phyloP scores from a whole-genome alignment of 2,113 vertebrate species.

The Xerus inauris region DNA sequence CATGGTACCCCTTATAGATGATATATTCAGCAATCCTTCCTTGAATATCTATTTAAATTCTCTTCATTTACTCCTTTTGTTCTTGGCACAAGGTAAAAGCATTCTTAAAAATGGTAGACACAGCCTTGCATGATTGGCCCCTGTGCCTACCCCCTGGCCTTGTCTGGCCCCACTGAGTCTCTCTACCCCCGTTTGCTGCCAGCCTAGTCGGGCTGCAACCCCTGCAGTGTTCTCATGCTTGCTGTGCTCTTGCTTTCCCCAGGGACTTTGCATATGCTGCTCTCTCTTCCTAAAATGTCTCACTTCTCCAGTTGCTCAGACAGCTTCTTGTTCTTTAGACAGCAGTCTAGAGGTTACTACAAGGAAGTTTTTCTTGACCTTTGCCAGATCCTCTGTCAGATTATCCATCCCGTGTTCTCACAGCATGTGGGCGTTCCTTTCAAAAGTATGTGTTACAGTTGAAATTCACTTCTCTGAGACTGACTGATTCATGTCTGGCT shows the following conservation, averaged over 20 bases:
- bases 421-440: neutral
- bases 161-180: neutral
- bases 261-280: neutral
- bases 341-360: neutral
- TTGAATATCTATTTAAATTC: neutral
- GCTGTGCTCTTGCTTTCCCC: neutral
- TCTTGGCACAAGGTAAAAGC: neutral
- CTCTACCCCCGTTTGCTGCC: neutral
- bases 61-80: neutral
- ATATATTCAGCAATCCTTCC: neutral
- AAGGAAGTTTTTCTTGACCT: neutral
- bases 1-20: neutral
- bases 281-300: neutral
- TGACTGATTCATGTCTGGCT: neutral
- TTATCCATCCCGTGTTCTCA: neutral
- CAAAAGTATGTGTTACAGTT: neutral
- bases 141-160: neutral
- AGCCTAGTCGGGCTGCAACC: neutral
- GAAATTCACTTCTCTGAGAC: neutral
- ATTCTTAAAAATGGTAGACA: neutral
- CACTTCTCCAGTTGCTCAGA: neutral
- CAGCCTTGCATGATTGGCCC: neutral
- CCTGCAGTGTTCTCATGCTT: neutral
- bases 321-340: neutral
- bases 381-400: neutral